These are phyloP conservation scores for Epirrita christyi DNA, from an alignment of 2,888 invertebrate species.

Conservation along the genomic window DNA sequence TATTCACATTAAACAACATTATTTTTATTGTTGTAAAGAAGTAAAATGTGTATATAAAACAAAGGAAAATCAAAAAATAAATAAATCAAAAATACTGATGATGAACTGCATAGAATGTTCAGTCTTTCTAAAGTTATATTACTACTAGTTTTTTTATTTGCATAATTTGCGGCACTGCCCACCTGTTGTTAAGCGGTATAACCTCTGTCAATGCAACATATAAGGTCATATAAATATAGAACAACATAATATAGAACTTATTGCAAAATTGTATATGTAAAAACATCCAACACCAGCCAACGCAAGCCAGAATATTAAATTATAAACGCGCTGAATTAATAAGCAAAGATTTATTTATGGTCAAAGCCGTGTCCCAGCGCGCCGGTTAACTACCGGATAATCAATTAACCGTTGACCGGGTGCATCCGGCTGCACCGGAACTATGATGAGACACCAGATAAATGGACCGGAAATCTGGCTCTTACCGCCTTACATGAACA, in stretches of 20 bases:
- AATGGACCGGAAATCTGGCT: constrained; percentile 69
- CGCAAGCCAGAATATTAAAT: constrained; percentile 15
- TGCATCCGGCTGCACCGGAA: constrained; percentile 76
- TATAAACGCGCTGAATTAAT: constrained; percentile 24
- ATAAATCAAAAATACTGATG: not conserved
- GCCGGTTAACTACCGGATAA: constrained; percentile 70
- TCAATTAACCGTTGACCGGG: constrained; percentile 80
- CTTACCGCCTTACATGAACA: constrained; percentile 41
- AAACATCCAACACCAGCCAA: not conserved
- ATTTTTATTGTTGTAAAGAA: too few relatives aligned
- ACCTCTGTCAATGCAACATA: too few relatives aligned
- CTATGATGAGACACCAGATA: constrained; percentile 72
- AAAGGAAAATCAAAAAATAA: not conserved
- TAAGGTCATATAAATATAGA: too few relatives aligned
- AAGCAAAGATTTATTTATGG: constrained; percentile 32
- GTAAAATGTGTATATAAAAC: too few relatives aligned
- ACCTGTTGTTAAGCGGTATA: too few relatives aligned
- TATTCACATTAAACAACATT: too few relatives aligned
- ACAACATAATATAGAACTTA: too few relatives aligned
- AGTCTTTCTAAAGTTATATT: too few relatives aligned
- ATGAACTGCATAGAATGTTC: too few relatives aligned
- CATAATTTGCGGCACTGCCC: too few relatives aligned
- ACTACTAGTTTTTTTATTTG: too few relatives aligned
- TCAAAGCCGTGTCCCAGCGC: constrained; percentile 37
- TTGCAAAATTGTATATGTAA: too few relatives aligned